These are phyloP conservation scores for Conomelus anceps DNA, from an alignment of 2,888 invertebrate genomes.

Conservation along the genomic window DNA sequence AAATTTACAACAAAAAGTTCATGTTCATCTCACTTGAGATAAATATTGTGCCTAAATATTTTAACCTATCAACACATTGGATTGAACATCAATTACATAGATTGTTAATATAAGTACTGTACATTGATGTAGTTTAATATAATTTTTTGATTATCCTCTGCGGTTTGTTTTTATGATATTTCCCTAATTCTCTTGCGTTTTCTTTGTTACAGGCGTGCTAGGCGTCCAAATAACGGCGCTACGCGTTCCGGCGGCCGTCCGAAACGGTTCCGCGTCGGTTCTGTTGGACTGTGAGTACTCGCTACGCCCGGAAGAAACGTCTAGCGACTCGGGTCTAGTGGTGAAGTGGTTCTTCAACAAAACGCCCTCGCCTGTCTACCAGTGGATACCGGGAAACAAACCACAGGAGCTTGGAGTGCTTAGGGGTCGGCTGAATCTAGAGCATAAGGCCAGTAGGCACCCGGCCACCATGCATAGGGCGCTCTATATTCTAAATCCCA, in stretches of 20 bases:
- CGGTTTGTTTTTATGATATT: not conserved
- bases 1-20: no score
- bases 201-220: slow-evolving; percentile 48
- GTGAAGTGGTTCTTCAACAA: slow-evolving; percentile 70
- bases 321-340: slow-evolving; percentile 54
- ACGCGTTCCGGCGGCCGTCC: slow-evolving; percentile 53
- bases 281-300: slow-evolving; percentile 66
- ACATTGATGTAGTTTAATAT: no score
- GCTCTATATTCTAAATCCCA: slow-evolving; percentile 58
- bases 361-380: slow-evolving; percentile 60
- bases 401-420: slow-evolving; percentile 47
- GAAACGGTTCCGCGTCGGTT: slow-evolving; percentile 51
- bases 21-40: not conserved
- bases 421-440: slow-evolving; percentile 48
- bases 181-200: not conserved
- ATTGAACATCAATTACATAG: no score
- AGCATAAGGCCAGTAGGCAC: slow-evolving; percentile 58
- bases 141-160: no score
- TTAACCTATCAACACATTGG: no score
- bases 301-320: slow-evolving; percentile 49
- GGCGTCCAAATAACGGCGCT: slow-evolving; percentile 55
- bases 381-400: slow-evolving; percentile 64
- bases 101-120: no score
- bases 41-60: not conserved
- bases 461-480: slow-evolving; percentile 63